Evolutionary conservation across 2,888 invertebrate genomes (phyloP).

Genomic region (Sinhomidia bicolor): DNA sequence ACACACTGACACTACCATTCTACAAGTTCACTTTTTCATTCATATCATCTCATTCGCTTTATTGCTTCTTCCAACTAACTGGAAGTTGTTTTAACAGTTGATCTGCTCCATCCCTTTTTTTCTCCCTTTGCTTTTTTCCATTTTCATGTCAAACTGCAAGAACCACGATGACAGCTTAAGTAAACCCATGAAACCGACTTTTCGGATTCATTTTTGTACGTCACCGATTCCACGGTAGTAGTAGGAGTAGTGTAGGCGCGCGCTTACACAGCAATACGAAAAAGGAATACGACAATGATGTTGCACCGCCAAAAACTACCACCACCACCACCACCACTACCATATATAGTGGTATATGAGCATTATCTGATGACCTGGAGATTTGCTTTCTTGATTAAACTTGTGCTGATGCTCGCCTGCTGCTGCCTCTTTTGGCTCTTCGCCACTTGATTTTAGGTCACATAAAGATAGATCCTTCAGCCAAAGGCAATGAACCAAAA

Average conservation of each 20-base stretch:
- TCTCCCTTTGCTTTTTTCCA: constrained; percentile 3
- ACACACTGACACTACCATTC: constrained; percentile 40
- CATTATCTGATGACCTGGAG: constrained; percentile 67
- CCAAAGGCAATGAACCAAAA: constrained; percentile 65
- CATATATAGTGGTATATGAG: not conserved
- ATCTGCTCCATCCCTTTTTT: constrained; percentile 27
- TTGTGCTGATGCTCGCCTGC: constrained; percentile 47
- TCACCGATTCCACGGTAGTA: constrained; percentile 30
- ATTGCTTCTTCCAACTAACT: constrained; percentile 51
- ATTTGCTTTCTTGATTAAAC: constrained; percentile 65
- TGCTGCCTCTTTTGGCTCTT: constrained; percentile 63
- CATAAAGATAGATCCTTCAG: constrained; percentile 63
- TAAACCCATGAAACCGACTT: constrained; percentile 56
- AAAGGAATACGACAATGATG: not conserved
- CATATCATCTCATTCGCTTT: constrained; percentile 63
- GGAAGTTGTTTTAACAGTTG: constrained; percentile 57
- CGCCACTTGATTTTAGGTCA: constrained; percentile 70
- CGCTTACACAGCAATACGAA: not conserved
- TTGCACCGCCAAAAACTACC: not conserved
- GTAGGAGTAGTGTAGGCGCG: too few species aligned
- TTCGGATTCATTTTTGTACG: constrained; percentile 43
- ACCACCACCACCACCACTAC: not conserved
- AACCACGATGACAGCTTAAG: constrained; percentile 62
- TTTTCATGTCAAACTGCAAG: constrained; percentile 44
- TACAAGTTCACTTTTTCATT: constrained; percentile 44